phyloP scores from a whole-genome alignment of 2,797 vertebrate species.

The Oceanodroma leucorhoa region DNA sequence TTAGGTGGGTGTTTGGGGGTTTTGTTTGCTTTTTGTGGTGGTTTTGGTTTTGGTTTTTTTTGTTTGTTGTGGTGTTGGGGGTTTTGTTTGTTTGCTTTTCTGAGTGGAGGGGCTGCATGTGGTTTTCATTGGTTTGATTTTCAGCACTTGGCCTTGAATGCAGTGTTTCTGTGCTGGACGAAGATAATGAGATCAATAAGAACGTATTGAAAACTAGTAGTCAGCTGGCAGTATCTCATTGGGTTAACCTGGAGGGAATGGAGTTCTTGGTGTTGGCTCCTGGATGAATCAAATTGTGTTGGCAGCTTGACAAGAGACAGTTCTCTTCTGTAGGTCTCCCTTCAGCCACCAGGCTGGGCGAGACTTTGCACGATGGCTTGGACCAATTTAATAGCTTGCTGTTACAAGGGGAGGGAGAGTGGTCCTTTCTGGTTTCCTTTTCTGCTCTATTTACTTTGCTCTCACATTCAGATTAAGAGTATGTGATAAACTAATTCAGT shows the following conservation, averaged over 20 bases:
- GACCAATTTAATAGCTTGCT: not conserved
- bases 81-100: not conserved
- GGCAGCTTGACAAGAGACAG: not conserved
- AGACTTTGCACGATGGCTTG: not conserved
- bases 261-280: not conserved
- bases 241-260: not conserved
- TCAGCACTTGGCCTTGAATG: not conserved
- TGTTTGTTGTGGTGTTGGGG: not conserved
- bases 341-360: not conserved
- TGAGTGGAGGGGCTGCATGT: not conserved
- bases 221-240: not conserved
- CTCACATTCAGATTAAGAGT: not conserved
- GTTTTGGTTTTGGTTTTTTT: not conserved
- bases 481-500: not conserved
- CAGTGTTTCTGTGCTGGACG: not conserved
- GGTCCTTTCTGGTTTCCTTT: not conserved
- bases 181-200: not conserved
- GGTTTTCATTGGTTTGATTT: not conserved
- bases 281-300: not conserved
- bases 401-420: not conserved
- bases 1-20: not conserved
- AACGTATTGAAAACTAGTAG: not conserved
- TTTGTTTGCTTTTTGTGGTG: not conserved
- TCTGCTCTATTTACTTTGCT: not conserved
- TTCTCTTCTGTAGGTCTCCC: not conserved